Conservation (phyloP, 1,140 invertebrate genomes). For the Steinernema khuongi region DNA sequence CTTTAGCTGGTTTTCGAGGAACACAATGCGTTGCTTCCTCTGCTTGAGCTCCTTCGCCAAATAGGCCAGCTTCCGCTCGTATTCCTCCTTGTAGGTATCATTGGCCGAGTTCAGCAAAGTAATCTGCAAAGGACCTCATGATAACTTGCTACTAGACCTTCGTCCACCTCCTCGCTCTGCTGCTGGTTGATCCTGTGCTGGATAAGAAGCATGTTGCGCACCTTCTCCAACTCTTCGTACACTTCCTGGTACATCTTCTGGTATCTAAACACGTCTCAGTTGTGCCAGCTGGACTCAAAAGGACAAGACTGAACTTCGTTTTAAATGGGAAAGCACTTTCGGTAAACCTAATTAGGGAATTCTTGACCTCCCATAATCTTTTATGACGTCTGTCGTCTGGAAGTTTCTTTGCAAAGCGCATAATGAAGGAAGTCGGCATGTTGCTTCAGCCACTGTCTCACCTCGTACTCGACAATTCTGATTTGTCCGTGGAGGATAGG, state of each 20-base stretch:
- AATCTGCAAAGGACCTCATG: constrained; percentile 33
- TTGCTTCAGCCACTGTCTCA: constrained; percentile 10
- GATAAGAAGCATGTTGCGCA: constrained; percentile 46
- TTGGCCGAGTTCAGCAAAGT: constrained; percentile 30
- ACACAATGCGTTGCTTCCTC: constrained; percentile 26
- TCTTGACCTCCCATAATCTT: constrained; percentile 12
- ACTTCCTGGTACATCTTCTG: constrained; percentile 55
- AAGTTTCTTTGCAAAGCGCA: background rate
- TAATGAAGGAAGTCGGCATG: background rate
- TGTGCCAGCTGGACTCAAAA: background rate
- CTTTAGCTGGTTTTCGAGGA: constrained; percentile 31
- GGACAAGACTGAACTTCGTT: constrained; percentile 25
- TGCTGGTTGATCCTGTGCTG: constrained; percentile 50
- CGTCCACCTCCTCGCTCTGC: constrained; percentile 44
- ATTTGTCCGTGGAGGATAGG: background rate
- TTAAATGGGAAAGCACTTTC: constrained; percentile 29
- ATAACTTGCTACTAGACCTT: background rate
- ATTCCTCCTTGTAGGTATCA: constrained; percentile 31
- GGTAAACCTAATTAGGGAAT: background rate
- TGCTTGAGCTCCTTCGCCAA: constrained; percentile 34
- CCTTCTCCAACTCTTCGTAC: constrained; percentile 52
- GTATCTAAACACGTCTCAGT: constrained; percentile 40
- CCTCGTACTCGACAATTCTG: constrained; percentile 18
- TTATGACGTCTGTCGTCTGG: constrained; percentile 4
- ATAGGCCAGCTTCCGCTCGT: constrained; percentile 42